Evolutionary conservation across 2,888 invertebrate genomes (phyloP).

Genomic region (Aquatica leii): DNA sequence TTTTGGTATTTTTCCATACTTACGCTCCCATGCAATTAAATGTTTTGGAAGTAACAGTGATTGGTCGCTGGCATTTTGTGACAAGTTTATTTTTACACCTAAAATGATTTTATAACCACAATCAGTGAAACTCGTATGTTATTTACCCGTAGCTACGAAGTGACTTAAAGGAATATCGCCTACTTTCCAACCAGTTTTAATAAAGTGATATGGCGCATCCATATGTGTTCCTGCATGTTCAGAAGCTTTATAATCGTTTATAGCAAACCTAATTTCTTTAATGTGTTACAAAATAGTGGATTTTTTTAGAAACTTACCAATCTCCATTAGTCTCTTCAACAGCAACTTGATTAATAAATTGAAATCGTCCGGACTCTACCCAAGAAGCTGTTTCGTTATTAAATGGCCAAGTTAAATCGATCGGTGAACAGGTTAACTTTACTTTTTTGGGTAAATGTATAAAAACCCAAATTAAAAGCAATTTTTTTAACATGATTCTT

Average conservation of each 20-base stretch:
- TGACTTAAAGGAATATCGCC: background rate
- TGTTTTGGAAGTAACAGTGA: background rate
- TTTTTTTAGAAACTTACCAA: constrained; percentile 1
- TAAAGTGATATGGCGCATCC: constrained; percentile 5
- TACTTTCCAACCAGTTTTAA: background rate
- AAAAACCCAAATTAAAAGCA: too few relatives aligned
- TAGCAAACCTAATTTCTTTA: background rate
- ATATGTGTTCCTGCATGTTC: constrained; percentile 2
- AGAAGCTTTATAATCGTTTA: background rate
- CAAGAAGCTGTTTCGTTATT: background rate
- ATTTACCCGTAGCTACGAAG: too few relatives aligned
- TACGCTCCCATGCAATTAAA: background rate
- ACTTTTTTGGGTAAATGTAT: too few relatives aligned
- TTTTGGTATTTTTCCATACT: background rate
- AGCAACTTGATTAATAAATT: background rate
- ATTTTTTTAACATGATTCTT: too few relatives aligned
- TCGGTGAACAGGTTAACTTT: too few relatives aligned
- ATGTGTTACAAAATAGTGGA: background rate
- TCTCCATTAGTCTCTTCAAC: background rate
- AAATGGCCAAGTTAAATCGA: background rate
- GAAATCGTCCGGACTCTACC: background rate
- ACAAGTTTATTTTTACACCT: constrained; percentile 1
- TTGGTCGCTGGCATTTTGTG: background rate
- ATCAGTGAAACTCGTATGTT: too few relatives aligned
- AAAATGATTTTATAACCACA: too few relatives aligned